Base-by-base conservation (phyloP, 2,888 invertebrate species). In the Beris chalybata region DNA sequence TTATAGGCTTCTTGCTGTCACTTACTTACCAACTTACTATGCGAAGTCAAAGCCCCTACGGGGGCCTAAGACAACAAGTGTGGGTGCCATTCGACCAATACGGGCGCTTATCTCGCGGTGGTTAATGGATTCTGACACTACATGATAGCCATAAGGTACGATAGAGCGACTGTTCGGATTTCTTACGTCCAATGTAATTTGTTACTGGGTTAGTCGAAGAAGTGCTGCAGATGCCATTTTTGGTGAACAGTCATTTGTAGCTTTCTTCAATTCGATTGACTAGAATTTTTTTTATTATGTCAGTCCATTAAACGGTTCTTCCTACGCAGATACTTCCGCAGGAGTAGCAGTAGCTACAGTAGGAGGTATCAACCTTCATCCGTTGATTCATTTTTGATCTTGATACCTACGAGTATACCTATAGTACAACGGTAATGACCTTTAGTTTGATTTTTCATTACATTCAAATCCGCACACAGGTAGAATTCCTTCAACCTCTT, bases 121-220 rank as follows among this genome's bases (percentile, higher is more conserved):
- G 63, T 59, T 67, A 67, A 67, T 67, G 67, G 64, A 64, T 67
- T 67, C 64, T 67, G 67, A 67, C 67, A 64, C 67, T 48, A 43
- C 50, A 32, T 13, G 67, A 67, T 67, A 64, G 63, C 67, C 64
- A 64, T 56, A 64, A 55, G 67, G 63, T 50, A 52, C 50, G 32
- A 38, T 9, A 38, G 38, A 13, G 31, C 32, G 56, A 15, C 7
- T n/a, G 56, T 43, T 13, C n/a, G 15, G 30, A 30, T 31, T 30
- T 54, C 48, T 48, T 48, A 22, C 22, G 22, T 22, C 22, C 22
- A 22, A 22, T 22, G 32, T 13, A 15, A 32, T 32, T 15, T 54
- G n/a, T 54, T 54, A 32, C 32, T 32, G 32, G 54, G 32, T 29
- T 54, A 12, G 54, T 29, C n/a, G n/a, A 12, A 9, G 54, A 54